Evolutionary conservation across 1,140 invertebrate genomes (phyloP), one percentile per base, ranked within the genome.

Genomic region (Pogonomyrmex barbatus): DNA sequence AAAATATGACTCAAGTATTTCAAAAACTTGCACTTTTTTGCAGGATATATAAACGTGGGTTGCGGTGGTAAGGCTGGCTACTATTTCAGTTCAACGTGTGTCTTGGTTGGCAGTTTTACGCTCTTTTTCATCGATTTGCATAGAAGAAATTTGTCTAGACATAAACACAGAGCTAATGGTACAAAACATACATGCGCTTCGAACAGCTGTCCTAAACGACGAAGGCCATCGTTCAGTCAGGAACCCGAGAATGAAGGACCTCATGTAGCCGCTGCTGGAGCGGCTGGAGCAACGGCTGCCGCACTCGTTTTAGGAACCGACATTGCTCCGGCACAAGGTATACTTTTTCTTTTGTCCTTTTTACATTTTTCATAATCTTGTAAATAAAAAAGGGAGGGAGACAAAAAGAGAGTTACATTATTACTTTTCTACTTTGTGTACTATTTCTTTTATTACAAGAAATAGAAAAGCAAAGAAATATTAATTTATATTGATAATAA

Each of bases 101-200:
- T 97, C 12, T 94, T 98, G 42, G 95, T 97, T 56, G 97, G 97
- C 14, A 97, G 97, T 81, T 95, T 97, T 75, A 96, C 97, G 1
- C 95, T 98, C 56, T 98, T 98, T 94, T 96, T 98, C 87, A 97
- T 98, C 75, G 97, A 98, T 92, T 95, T 98, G 39, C 97, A 98
- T 92, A 95, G 96, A 78, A 95, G 97, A 75, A 97, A 96, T 87
- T 95, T 97, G 63, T 96, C 96, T 3, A 92, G 95, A 42, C 96
- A 97, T 86, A 97, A 97, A 93, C 96, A 97, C 93, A 92, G 93
- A 94, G 96, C 96, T 94, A 96, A 96, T 81, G 96, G 95, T 4
- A 95, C 94, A 4, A 94, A 94, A 50, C 95, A 96, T 87, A 91
- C 96, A 2, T 97, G 96, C 88, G 95, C 95, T 2, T 95, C 95